Conservation (phyloP, 2,113 vertebrate species). For the Todiramphus chloris region DNA sequence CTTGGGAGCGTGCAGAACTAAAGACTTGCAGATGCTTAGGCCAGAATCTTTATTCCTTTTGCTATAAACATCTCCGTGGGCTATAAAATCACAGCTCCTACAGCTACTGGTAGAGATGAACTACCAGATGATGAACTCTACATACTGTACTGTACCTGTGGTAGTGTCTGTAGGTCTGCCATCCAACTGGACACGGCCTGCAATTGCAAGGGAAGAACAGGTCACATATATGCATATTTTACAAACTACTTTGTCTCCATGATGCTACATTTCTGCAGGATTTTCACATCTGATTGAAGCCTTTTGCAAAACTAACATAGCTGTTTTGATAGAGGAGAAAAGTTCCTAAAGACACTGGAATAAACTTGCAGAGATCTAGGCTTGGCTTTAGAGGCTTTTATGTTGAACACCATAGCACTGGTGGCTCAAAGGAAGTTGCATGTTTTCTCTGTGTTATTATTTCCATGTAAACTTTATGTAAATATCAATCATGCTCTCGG, state of each 20-base stretch:
- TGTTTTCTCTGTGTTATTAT: neutral
- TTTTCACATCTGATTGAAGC: neutral
- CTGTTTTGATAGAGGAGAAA: neutral
- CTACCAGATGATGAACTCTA: neutral
- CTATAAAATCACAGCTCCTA: neutral
- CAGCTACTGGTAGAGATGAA: neutral
- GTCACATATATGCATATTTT: neutral
- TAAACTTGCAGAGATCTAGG: neutral
- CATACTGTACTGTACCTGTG: neutral
- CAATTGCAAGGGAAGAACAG: neutral
- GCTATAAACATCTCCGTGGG: neutral
- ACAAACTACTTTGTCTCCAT: neutral
- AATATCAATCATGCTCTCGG: neutral
- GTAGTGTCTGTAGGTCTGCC: neutral
- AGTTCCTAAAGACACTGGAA: neutral
- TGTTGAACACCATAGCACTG: neutral
- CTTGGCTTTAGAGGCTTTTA: neutral
- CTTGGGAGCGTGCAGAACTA: neutral
- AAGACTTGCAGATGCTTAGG: neutral
- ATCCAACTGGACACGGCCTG: conserved; percentile 46
- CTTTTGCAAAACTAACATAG: neutral
- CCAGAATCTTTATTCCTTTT: neutral
- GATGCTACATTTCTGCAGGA: neutral
- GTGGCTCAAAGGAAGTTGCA: neutral
- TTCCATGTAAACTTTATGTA: neutral